Evolutionary conservation across 2,888 invertebrate species (phyloP).

Genomic region (Amiota mariae): DNA sequence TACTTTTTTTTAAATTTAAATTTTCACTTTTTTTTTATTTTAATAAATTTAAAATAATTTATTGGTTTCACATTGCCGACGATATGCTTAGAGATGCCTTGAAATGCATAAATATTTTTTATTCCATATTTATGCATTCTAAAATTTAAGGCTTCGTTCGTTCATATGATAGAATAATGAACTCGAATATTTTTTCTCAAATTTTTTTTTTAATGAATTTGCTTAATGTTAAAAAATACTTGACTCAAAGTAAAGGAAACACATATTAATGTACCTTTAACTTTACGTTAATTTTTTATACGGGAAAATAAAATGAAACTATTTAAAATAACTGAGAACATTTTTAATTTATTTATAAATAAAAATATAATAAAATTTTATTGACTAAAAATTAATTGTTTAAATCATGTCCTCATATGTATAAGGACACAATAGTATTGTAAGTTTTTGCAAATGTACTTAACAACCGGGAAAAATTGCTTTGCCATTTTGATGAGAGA

Average conservation of each 20-base stretch:
- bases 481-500: too few relatives aligned
- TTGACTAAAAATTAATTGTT: too few relatives aligned
- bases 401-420: too few relatives aligned
- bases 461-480: too few relatives aligned
- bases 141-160: constrained; percentile 50
- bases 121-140: constrained; percentile 18
- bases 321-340: too few relatives aligned
- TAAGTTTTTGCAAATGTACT: too few relatives aligned
- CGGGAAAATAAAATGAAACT: too few relatives aligned
- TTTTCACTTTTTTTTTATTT: not conserved
- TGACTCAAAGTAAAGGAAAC: constrained; percentile 52
- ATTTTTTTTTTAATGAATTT: constrained; percentile 12
- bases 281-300: not conserved
- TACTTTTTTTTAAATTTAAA: not conserved
- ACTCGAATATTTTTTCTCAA: constrained; percentile 17
- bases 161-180: constrained; percentile 47
- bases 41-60: constrained; percentile 43
- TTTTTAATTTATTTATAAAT: too few relatives aligned
- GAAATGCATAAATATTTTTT: constrained; percentile 28
- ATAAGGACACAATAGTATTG: too few relatives aligned
- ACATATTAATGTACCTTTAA: constrained; percentile 18
- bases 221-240: constrained; percentile 33
- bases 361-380: too few relatives aligned
- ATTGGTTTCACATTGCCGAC: constrained; percentile 38
- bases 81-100: constrained; percentile 32